Evolutionary conservation across 2,113 vertebrate species (phyloP), one percentile per base, ranked within the genome.

Genomic region (Haliaeetus leucogaster): DNA sequence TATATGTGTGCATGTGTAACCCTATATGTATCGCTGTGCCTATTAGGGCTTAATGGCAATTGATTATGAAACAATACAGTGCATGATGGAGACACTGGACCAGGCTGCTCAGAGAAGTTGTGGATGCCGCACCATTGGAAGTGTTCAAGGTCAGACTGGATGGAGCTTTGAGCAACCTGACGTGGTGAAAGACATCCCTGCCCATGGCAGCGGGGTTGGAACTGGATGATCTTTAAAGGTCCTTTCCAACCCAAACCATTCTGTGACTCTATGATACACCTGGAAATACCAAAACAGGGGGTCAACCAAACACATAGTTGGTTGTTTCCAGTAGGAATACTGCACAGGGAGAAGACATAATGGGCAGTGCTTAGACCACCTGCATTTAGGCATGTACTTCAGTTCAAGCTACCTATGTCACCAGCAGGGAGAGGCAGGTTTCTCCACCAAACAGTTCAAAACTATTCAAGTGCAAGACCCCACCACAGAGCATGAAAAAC

Each of bases 1-100:
- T 26, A 26, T 6, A 1, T 9, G 6, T 23, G 6, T 36, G 12
- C 1, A 2, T 1, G 0, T 1, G 3, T 38, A 72, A 59, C 7
- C 10, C 34, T 10, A 29, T 29, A 38, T 22, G 6, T 5, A 27
- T 3, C 21, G 17, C 13, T 66, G 23, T 50, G 13, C 10, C 6
- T 78, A 16, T 47, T 68, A 74, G 16, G 40, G 7, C 13, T 76
- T 77, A 86, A 71, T 26, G 22, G 7, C 7, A n/a, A 73, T 32
- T 52, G 78, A 42, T 67, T 56, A 43, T 10, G 3, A 82, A 94
- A 84, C 16, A 55, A 45, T 18, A 27, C 7, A 73, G 7, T 11
- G 22, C 22, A 53, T 27, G 8, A 92, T 67, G 56, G 16, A 85
- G 17, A 58, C 30, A 61, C 10, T 48, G 23, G 20, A 73, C 77